Conservation (phyloP, 2,888 invertebrate species). For the Tiliacea citrago region DNA sequence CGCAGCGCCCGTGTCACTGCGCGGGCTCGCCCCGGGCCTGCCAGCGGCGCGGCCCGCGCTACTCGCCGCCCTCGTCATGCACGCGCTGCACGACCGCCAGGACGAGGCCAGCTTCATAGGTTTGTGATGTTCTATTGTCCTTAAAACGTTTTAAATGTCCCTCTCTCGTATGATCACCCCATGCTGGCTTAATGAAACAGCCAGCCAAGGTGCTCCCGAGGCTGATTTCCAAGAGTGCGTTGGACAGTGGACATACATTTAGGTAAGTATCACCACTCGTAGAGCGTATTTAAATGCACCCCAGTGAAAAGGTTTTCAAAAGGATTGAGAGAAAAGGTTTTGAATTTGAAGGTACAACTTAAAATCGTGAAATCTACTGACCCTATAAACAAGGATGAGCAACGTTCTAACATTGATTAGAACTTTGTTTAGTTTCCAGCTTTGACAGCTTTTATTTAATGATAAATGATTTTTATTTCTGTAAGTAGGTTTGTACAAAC, state of each 20-base stretch:
- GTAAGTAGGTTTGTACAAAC: too few species aligned
- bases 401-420: too few species aligned
- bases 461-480: too few species aligned
- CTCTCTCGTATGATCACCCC: neutral
- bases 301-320: too few species aligned
- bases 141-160: neutral
- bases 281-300: neutral
- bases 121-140: constrained; percentile 65
- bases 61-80: constrained; percentile 89
- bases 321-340: too few species aligned
- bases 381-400: neutral
- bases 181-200: neutral
- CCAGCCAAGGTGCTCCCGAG: neutral
- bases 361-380: too few species aligned
- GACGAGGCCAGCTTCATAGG: constrained; percentile 93
- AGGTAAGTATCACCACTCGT: neutral
- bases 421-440: too few species aligned
- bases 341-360: too few species aligned
- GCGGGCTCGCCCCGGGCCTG: constrained; percentile 91
- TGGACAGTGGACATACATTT: neutral
- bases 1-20: constrained; percentile 89
- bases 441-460: too few species aligned
- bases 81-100: constrained; percentile 86
- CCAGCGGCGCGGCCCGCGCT: constrained; percentile 91
- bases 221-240: too few species aligned